Conservation (phyloP, 2,113 vertebrate species). For the Amazona guildingii region DNA sequence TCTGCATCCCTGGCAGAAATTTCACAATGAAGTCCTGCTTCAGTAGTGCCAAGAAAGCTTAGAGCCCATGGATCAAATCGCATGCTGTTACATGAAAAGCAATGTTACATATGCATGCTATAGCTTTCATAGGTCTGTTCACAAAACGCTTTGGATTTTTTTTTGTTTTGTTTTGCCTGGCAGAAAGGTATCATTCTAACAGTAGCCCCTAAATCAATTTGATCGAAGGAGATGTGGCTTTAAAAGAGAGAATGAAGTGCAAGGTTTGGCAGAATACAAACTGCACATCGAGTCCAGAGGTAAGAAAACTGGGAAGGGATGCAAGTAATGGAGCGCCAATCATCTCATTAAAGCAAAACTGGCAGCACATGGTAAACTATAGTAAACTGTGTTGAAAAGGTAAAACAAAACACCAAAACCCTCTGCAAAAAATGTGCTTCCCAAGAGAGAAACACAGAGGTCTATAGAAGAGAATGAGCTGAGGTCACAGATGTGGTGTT, state of each 20-base stretch:
- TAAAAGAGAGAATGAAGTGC: background rate
- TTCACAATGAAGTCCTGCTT: background rate
- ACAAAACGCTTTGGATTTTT: background rate
- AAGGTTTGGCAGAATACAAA: background rate
- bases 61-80: background rate
- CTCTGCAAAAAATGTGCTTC: background rate
- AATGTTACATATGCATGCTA: background rate
- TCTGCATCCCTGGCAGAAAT: background rate
- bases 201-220: background rate
- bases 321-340: background rate
- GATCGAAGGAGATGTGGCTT: background rate
- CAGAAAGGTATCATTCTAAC: background rate
- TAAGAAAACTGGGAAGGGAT: background rate
- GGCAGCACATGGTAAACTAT: background rate
- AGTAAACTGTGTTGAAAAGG: background rate
- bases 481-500: slow-evolving; percentile 57
- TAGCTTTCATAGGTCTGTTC: background rate
- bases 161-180: background rate
- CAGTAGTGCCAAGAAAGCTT: background rate
- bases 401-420: background rate
- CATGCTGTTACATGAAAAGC: background rate
- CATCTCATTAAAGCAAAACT: background rate
- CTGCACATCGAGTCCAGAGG: background rate
- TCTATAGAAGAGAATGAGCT: background rate
- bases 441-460: background rate